Base-by-base conservation (phyloP, 1,140 invertebrate genomes). In the Drosophila takahashii region DNA sequence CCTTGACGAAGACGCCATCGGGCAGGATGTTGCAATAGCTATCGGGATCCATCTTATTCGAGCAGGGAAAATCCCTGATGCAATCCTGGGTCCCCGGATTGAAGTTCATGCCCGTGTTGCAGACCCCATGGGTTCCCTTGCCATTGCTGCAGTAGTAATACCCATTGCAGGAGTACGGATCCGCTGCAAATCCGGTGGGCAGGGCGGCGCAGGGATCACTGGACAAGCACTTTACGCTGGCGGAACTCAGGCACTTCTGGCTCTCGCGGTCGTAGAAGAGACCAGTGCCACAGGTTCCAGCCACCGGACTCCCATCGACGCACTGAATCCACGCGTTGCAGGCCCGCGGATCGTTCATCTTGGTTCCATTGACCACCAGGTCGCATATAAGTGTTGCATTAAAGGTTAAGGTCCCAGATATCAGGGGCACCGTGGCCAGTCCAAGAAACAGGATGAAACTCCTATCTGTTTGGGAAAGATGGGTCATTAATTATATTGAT, bases 131-230 rank as follows among this genome's bases (percentile, higher is more conserved):
- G 0, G 51, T 61, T 3, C 80, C 90, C 11, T 26, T 18, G 2
- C 90, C 90, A 13, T 84, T 36, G 1, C 6, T 7, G 39, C 90
- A 92, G 47, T 92, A 91, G 34, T 90, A 91, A 9, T 91, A 92
- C 1, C 79, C 77, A 41, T 77, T 84, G 47, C 90, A 92, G 15
- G 84, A 65, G n/a, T 90, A 90, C 2, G 87, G 90, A 79, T 92
- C 87, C 7, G 62, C 71, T 0, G 73, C 52, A 18, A 92, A 92
- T 3, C 90, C 90, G 41, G 79, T 67, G 8, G 71, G 0, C 9
- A 27, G 7, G 3, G 51, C 42, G 0, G 86, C 90, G 52, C 90
- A 91, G 0, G 90, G 86, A 73, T 85, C 34, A 29, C 80, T 91
- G 1, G 90, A 91, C 16, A 91, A 13, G n/a, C 90, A 92, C 18